phyloP scores from a whole-genome alignment of 1,140 invertebrate genomes.

The Drosophila subobscura region DNA sequence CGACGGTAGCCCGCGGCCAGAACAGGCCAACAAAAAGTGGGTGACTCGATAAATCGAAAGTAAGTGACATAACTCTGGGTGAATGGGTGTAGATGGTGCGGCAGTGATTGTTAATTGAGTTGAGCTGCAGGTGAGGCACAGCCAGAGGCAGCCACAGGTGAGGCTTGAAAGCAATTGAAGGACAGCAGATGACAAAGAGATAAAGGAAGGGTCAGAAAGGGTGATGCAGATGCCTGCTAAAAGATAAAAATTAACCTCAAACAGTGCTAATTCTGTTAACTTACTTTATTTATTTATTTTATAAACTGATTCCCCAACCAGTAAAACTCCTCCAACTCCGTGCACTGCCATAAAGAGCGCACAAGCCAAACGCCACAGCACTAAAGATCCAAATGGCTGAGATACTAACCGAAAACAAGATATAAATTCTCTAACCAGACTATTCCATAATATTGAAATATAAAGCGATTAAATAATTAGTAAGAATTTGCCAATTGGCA shows the following conservation, averaged over 20 bases:
- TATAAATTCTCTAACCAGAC: constrained; percentile 41
- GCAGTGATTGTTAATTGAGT: constrained; percentile 26
- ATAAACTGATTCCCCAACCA: neutral
- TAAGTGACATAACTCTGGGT: constrained; percentile 49
- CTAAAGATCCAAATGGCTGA: constrained; percentile 27
- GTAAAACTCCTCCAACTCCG: neutral
- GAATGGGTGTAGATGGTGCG: constrained; percentile 14
- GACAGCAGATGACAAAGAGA: no score
- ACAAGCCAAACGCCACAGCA: constrained; percentile 14
- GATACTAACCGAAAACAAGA: constrained; percentile 59
- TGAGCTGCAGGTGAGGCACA: constrained; percentile 24
- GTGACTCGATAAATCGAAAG: constrained; percentile 44
- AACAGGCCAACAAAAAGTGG: constrained; percentile 13
- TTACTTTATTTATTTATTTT: no score
- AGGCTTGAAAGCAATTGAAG: no score
- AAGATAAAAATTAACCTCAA: no score
- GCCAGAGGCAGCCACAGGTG: neutral
- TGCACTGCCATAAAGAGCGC: constrained; percentile 15
- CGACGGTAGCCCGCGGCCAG: constrained; percentile 44
- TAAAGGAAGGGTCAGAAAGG: no score
- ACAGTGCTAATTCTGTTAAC: no score
- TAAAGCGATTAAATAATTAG: constrained; percentile 74
- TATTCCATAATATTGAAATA: constrained; percentile 40
- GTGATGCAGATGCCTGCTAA: no score
- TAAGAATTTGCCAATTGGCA: constrained; percentile 70